Base-by-base conservation (phyloP, 1,140 invertebrate species). In the Lethocerus indicus region DNA sequence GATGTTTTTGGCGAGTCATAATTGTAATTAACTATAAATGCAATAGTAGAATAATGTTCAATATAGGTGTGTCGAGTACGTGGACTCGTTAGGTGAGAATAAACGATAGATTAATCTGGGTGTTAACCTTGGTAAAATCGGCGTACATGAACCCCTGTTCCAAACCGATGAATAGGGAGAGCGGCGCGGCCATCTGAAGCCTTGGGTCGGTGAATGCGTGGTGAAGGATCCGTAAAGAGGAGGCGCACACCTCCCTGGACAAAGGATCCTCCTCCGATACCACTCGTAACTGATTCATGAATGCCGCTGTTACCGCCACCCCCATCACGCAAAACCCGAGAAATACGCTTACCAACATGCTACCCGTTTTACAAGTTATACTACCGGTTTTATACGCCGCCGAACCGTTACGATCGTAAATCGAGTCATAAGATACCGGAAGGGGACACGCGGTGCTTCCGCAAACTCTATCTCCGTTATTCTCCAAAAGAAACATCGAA, bases 131-230 rank as follows among this genome's bases (percentile, higher is more conserved):
- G 51, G 75, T 73, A 60, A 79, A 81, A 56, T 79, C 78, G 4
- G 78, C 72, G 57, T 75, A 78, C 59, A 82, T 78, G 59, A 82
- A 81, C 52, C 76, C 78, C 60, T 81, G 78, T 60, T 81, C 78
- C 32, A 81, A 61, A 24, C 79, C 79, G 48, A 81, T 79, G 56
- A 81, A 82, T 12, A 81, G 61, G 0, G 76, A 75, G 53, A 81
- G 68, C 0, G 78, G 78, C 0, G 71, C 71, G 2, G 73, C 71
- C 18, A 81, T 63, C 53, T 74, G 67, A 13, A 80, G 60, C 36
- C 74, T 68, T 0, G 67, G 64, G 54, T 71, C 69, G 36, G 67
- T 64, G 54, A 71, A 68, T 1, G 67, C 63, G 23, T 51, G 48
- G 47, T 62, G 63, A 0, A 70, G 12, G 24, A 65, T 63, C 42